Base-by-base conservation (phyloP, 2,888 invertebrate genomes). In the Autographa gamma region DNA sequence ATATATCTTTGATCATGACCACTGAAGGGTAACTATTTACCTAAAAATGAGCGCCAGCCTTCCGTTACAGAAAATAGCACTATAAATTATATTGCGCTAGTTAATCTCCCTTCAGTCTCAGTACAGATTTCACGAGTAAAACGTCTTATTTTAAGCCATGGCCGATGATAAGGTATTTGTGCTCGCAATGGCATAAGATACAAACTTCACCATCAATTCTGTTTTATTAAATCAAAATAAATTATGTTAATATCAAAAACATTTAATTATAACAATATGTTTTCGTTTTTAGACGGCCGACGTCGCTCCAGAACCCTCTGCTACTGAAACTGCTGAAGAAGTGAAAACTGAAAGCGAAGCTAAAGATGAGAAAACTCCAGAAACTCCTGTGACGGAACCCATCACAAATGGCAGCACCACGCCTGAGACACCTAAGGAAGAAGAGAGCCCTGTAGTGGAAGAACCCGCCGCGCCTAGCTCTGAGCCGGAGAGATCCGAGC, bases 311-410 rank as follows among this genome's bases (percentile, higher is more conserved):
- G 94, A 91, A 86, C 79, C 90, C 78, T 90, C 84, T 69, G 88
- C 87, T 63, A 88, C 86, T 31, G 92, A 92, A 82, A 83, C 88
- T 6, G 88, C 89, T 41, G 93, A 92, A 76, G 92, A 93, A 85
- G 88, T 81, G 13, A 92, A 91, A 84, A 79, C 90, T 62, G 88
- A 88, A 66, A 80, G 82, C 19, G 95, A 94, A 82, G 79, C 77
- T 60, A 92, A 92, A 77, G 93, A 94, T 38, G 95, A 93, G 74
- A 93, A 94, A 82, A 92, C 94, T 2, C 94, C 95, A 3, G 95
- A 95, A 75, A 95, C 96, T 8, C 96, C 96, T 63, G 93, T 95
- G 32, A 95, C 95, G 52, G 94, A 95, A 89, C 93, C 94, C 34
- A 90, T 96, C 64, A 93, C 95, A 68, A 95, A 96, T 76, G 96